These are phyloP conservation scores for Phymastichus coffea DNA, from an alignment of 1,140 invertebrate species.

Conservation along the genomic window DNA sequence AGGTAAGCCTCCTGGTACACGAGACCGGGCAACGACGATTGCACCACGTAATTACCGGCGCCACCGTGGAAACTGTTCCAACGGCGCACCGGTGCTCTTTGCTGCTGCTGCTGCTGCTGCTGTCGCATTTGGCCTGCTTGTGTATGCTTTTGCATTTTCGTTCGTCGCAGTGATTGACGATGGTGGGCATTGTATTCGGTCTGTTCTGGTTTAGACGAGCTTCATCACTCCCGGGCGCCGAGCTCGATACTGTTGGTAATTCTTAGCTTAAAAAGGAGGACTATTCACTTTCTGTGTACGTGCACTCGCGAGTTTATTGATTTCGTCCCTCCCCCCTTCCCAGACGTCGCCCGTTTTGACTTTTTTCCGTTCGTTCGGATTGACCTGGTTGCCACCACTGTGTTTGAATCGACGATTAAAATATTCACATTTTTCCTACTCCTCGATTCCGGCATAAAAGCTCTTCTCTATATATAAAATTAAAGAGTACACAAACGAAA, in stretches of 20 bases:
- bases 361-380: no score
- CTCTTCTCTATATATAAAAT: no score
- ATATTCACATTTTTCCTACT: no score
- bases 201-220: slow-evolving; percentile 12
- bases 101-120: slow-evolving; percentile 25
- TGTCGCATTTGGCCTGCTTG: slow-evolving; percentile 47
- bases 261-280: slow-evolving; percentile 1
- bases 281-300: no score
- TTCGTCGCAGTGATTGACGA: slow-evolving; percentile 4
- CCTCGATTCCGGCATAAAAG: no score
- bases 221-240: not conserved
- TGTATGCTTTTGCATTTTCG: slow-evolving; percentile 42
- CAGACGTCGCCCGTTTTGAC: no score
- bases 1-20: slow-evolving; percentile 28
- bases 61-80: slow-evolving; percentile 61
- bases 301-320: no score
- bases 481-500: no score
- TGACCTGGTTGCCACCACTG: no score
- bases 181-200: not conserved
- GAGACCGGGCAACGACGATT: slow-evolving; percentile 27
- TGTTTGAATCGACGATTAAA: no score
- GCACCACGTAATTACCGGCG: no score
- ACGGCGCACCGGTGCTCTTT: slow-evolving; percentile 54
- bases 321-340: no score
- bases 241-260: not conserved